Evolutionary conservation across 2,797 vertebrate species (phyloP).

Genomic region (Sciurus carolinensis): DNA sequence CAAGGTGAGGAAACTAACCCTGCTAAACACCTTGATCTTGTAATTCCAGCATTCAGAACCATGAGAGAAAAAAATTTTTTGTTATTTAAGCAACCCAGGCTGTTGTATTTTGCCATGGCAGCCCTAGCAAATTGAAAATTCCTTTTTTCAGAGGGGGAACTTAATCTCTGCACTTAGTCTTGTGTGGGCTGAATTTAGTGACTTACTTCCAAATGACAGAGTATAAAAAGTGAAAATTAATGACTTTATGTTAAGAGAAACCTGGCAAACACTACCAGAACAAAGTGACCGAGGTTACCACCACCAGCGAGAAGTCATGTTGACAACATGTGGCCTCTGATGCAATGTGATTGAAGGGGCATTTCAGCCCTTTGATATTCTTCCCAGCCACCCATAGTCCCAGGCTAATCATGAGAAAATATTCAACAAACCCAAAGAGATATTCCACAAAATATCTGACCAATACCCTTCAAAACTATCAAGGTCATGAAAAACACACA

Average conservation of each 20-base stretch:
- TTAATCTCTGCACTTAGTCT: neutral
- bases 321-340: neutral
- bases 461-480: neutral
- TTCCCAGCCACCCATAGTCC: no score
- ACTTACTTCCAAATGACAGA: no score
- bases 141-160: neutral
- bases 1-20: neutral
- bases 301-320: neutral
- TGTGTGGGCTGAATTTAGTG: no score
- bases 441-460: constrained; percentile 6
- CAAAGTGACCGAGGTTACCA: neutral
- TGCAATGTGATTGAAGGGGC: no score
- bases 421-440: neutral
- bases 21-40: neutral
- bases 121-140: neutral
- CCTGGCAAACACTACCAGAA: neutral
- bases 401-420: neutral
- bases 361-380: no score
- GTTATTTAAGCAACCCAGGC: no score
- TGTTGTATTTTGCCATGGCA: no score
- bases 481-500: neutral
- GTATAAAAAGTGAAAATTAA: neutral
- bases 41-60: neutral
- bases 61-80: neutral
- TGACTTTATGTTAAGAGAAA: neutral